phyloP scores from a whole-genome alignment of 2,888 invertebrate genomes.

The Cephus runcator region DNA sequence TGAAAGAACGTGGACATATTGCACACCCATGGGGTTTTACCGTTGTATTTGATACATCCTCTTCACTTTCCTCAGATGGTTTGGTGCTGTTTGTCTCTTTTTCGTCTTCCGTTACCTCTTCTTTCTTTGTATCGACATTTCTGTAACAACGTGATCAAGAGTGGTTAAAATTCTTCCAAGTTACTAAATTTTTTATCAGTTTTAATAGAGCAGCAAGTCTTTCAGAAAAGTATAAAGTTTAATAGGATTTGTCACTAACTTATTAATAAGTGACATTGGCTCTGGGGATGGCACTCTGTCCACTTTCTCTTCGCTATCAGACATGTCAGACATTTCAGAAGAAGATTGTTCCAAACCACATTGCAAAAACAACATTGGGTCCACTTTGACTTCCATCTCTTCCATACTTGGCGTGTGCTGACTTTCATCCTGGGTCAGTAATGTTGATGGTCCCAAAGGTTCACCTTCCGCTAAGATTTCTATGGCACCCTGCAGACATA shows the following conservation, averaged over 20 bases:
- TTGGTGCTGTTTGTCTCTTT: constrained; percentile 13
- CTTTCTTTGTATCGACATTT: constrained; percentile 30
- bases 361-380: constrained; percentile 77
- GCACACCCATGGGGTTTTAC: constrained; percentile 69
- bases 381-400: constrained; percentile 76
- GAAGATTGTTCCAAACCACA: constrained; percentile 67
- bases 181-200: neutral
- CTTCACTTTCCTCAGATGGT: constrained; percentile 28
- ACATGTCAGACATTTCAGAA: constrained; percentile 53
- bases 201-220: neutral
- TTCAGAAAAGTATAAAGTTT: neutral
- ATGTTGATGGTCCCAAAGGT: constrained; percentile 34
- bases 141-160: neutral
- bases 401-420: constrained; percentile 51
- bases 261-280: constrained; percentile 39
- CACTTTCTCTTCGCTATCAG: constrained; percentile 59
- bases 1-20: constrained; percentile 69
- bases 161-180: neutral
- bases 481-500: constrained; percentile 45
- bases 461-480: constrained; percentile 51
- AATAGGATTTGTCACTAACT: constrained; percentile 32
- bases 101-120: constrained; percentile 9
- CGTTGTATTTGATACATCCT: constrained; percentile 21
- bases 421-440: constrained; percentile 37
- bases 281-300: constrained; percentile 34